A percentile compares a stretch with the other conserved stretches of the same genome.
Conservation (phyloP, 2,113 vertebrate species). For the Mesocricetus auratus region DNA sequence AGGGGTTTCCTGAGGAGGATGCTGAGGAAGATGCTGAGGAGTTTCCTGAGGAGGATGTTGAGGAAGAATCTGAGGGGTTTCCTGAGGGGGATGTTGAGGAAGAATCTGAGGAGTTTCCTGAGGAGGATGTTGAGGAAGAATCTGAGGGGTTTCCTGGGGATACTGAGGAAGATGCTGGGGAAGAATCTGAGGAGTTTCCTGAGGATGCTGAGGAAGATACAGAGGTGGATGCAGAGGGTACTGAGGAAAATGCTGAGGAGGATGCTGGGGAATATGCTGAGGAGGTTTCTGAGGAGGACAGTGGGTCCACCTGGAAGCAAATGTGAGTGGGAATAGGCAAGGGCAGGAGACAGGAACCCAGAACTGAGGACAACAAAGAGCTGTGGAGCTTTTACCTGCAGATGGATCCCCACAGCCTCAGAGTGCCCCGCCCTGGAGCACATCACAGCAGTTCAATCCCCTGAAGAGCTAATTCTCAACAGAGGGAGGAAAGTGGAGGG, state of each 20-base stretch:
- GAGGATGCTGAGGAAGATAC: too few relatives aligned
- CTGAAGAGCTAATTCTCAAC: background rate
- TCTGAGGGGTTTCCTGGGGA: too few relatives aligned
- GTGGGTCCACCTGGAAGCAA: background rate
- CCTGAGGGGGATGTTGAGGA: too few relatives aligned
- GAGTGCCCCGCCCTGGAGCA: background rate
- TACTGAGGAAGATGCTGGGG: too few relatives aligned
- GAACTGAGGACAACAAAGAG: background rate
- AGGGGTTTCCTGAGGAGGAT: too few relatives aligned
- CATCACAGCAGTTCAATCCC: background rate
- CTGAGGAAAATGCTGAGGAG: too few relatives aligned
- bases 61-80: background rate
- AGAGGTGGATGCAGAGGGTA: too few relatives aligned
- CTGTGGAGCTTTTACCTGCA: background rate
- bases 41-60: too few relatives aligned
- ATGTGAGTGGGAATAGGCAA: background rate
- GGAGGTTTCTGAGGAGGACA: background rate
- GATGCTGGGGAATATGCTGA: background rate
- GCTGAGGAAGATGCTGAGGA: too few relatives aligned
- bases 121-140: too few relatives aligned
- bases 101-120: too few relatives aligned
- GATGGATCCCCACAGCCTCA: background rate
- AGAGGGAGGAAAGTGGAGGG: background rate
- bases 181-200: too few relatives aligned
- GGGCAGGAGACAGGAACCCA: background rate